Evolutionary conservation across 2,797 vertebrate species (phyloP).

Genomic region (Bryconaethiops microstoma): DNA sequence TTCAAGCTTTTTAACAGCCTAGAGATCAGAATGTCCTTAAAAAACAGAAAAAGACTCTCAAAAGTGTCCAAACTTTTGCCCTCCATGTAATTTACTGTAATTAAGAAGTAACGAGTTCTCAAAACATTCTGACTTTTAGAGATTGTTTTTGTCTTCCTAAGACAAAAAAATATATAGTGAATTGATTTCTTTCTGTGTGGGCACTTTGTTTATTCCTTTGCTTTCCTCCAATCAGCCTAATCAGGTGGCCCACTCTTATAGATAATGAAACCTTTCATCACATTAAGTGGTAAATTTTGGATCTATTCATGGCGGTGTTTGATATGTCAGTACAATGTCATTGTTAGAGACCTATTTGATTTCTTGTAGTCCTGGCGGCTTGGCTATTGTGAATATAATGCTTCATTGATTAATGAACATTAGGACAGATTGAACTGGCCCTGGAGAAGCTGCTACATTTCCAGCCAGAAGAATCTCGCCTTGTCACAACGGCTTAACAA

Average conservation of each 20-base stretch:
- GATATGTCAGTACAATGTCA: background rate
- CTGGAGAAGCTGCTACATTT: constrained; percentile 33
- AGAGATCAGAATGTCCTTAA: too few species aligned
- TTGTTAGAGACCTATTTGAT: constrained; percentile 33
- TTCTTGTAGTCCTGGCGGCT: background rate
- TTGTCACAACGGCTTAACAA: constrained; percentile 39
- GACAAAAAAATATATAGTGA: background rate
- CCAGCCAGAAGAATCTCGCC: constrained; percentile 12
- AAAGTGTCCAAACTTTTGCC: too few species aligned
- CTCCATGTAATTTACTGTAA: background rate
- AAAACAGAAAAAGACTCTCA: too few species aligned
- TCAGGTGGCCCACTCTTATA: background rate
- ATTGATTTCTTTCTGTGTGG: background rate
- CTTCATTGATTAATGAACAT: constrained; percentile 41
- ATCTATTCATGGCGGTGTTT: constrained; percentile 13
- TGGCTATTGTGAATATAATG: constrained; percentile 15
- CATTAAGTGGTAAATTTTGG: constrained; percentile 7
- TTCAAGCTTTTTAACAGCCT: too few species aligned
- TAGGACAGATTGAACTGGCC: constrained; percentile 39
- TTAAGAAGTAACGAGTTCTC: background rate
- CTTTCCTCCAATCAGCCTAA: constrained; percentile 3
- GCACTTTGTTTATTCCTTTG: background rate
- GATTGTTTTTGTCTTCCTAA: background rate
- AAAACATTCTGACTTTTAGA: background rate
- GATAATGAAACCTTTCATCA: background rate